These are phyloP conservation scores for Exephanes ischioxanthus DNA, from an alignment of 2,888 invertebrate genomes.

Conservation along the genomic window DNA sequence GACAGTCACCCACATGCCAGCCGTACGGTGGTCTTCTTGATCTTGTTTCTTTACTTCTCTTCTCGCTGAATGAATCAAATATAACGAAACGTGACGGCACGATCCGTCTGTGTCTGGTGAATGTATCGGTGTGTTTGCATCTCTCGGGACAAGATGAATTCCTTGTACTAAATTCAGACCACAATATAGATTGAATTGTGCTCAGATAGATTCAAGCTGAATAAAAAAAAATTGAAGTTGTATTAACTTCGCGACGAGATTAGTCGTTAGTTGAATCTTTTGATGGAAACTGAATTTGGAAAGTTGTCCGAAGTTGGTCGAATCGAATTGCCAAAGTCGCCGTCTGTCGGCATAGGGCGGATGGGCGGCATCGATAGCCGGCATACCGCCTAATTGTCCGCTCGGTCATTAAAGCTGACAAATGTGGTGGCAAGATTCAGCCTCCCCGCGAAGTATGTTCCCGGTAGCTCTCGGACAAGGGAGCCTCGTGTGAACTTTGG, in stretches of 20 bases:
- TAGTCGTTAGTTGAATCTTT: neutral
- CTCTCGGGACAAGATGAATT: neutral
- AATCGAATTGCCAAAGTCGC: neutral
- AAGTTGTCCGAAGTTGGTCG: neutral
- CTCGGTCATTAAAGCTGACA: neutral
- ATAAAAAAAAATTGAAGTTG: neutral
- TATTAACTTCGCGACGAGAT: neutral
- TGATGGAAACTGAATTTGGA: neutral
- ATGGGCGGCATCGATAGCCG: neutral
- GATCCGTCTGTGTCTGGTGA: constrained; percentile 11
- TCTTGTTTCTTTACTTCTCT: constrained; percentile 1
- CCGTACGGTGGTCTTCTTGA: constrained; percentile 28
- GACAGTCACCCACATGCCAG: constrained; percentile 58
- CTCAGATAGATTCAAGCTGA: neutral
- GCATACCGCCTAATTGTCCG: no score
- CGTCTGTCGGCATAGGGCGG: neutral
- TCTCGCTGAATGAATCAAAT: constrained; percentile 17
- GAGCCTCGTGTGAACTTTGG: constrained; percentile 13
- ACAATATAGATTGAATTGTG: neutral
- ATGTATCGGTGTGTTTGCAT: constrained; percentile 12
- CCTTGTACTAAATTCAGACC: neutral
- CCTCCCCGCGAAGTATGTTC: neutral
- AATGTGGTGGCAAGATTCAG: neutral
- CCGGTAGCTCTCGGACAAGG: neutral
- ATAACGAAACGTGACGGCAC: constrained; percentile 33